These are phyloP conservation scores for Champsocephalus gunnari DNA, from an alignment of 2,797 vertebrate genomes.

Conservation along the genomic window DNA sequence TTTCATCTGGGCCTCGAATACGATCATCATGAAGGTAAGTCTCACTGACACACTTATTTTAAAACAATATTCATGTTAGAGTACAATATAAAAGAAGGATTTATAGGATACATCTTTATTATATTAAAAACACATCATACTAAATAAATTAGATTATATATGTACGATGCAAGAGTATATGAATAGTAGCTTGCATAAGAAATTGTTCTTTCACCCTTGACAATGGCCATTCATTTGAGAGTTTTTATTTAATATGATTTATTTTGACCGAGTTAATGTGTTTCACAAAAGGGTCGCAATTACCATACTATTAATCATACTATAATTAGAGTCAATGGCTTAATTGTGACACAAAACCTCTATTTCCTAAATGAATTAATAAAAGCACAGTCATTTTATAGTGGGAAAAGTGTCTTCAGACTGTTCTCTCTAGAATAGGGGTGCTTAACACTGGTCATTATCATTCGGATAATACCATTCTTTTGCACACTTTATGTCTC, in stretches of 20 bases:
- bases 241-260: slow-evolving; percentile 80
- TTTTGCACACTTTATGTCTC: not conserved
- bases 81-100: not conserved
- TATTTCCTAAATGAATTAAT: slow-evolving; percentile 84
- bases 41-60: not conserved
- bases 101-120: not conserved
- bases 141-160: slow-evolving; percentile 9
- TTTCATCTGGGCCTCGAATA: slow-evolving; percentile 12
- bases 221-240: slow-evolving; percentile 58
- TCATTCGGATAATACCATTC: not conserved
- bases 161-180: not conserved
- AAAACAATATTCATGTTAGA: not conserved
- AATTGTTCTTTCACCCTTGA: slow-evolving; percentile 46
- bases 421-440: slow-evolving; percentile 23
- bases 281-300: slow-evolving; percentile 80
- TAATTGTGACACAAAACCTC: slow-evolving; percentile 84
- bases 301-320: slow-evolving; percentile 89
- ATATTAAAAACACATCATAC: not conserved
- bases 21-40: not conserved
- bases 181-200: slow-evolving; percentile 24
- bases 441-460: not conserved
- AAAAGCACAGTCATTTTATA: slow-evolving; percentile 68
- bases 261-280: slow-evolving; percentile 81
- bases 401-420: slow-evolving; percentile 22
- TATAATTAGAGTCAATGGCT: slow-evolving; percentile 87